Evolutionary conservation across 2,888 invertebrate species (phyloP).

Genomic region (Apodemia mormo): DNA sequence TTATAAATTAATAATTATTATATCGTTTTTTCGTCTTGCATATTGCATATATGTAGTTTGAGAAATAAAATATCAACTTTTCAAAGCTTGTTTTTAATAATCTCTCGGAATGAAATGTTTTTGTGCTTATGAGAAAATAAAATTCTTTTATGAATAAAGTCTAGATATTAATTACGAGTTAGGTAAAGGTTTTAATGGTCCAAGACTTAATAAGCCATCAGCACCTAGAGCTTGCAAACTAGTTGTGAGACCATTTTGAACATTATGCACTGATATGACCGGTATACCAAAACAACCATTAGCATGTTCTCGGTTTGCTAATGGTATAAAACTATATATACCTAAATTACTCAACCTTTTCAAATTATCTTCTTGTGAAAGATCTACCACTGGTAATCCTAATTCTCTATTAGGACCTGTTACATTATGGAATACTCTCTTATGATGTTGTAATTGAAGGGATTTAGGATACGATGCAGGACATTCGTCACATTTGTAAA

Average conservation of each 20-base stretch:
- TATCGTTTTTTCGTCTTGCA: no score
- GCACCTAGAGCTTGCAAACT: constrained; percentile 85
- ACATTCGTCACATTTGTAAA: constrained; percentile 86
- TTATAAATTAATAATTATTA: no score
- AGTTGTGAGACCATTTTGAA: constrained; percentile 81
- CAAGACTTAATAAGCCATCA: constrained; percentile 86
- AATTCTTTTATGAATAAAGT: neutral
- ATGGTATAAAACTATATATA: constrained; percentile 87
- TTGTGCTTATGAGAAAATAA: constrained; percentile 1
- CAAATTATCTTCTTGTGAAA: constrained; percentile 85
- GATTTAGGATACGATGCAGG: constrained; percentile 87
- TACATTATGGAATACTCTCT: constrained; percentile 74
- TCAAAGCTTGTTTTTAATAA: neutral
- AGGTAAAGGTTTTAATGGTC: constrained; percentile 84
- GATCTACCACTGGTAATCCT: constrained; percentile 87
- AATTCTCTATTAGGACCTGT: constrained; percentile 80
- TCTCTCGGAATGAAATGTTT: neutral
- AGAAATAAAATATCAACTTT: no score
- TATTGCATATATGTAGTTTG: no score
- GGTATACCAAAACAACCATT: constrained; percentile 87
- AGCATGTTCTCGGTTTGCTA: constrained; percentile 83
- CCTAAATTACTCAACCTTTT: constrained; percentile 84
- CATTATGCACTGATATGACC: constrained; percentile 85
- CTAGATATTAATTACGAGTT: constrained; percentile 52
- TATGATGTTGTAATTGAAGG: constrained; percentile 84